Base-by-base conservation (phyloP, 2,888 invertebrate genomes). In the Ditylenchus weischeri region DNA sequence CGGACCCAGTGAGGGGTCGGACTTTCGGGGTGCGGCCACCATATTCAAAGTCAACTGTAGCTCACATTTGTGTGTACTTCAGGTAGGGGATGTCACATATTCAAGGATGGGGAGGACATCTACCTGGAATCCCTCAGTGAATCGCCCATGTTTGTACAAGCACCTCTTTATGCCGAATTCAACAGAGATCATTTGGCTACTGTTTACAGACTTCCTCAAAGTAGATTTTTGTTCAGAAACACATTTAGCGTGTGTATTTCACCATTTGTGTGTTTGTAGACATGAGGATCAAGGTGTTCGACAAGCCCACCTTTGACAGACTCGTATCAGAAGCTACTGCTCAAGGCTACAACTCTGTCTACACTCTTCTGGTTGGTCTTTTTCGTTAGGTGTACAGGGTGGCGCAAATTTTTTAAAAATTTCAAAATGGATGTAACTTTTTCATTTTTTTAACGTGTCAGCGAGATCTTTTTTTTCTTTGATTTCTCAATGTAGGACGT, bases 91-190 rank as follows among this genome's bases (percentile, higher is more conserved):
- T 69, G 69, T 38, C 50, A 49, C 18, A 38, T 69, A 47, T 43
- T 19, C 21, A 63, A 62, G 19, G 49, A 57, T 8, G 67, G 60
- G 18, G 69, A 48, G 6, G 64, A 73, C 49, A 38, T 72, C n/a
- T 57, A 58, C 29, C 29, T 72, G 21, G 62, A 73, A 21, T 72
- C 69, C 21, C 23, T 73, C 11, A 66, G 68, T 10, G 72, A 73
- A n/a, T 69, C 72, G 0, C 69, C 72, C 11, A 70, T 72, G 19
- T 72, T 72, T 47, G 64, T 72, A 5, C 72, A 72, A 47, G 38
- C 69, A 21, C 72, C 72, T 21, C 50, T 72, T 19, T 73, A 73
- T 57, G 72, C 72, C 21, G 51, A 51, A 18, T 50, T 43, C 38
- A 47, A 48, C 48, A 57, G 54, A 18, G 72, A 72, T 38, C 69